Evolutionary conservation across 1,140 invertebrate species (phyloP).

Genomic region (Bactericera cockerelli): DNA sequence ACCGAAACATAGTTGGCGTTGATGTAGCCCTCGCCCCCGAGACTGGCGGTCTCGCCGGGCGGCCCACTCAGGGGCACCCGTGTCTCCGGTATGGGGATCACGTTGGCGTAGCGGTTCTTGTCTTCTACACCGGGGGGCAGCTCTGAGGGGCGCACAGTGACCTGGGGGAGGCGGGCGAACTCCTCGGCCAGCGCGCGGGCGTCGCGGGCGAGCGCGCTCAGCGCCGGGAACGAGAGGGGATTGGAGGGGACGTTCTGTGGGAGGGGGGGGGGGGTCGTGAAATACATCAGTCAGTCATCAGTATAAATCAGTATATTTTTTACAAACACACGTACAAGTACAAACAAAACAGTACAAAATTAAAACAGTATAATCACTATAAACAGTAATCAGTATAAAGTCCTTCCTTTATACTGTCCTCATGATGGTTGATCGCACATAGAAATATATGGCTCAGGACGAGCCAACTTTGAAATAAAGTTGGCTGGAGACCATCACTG

Average conservation of each 20-base stretch:
- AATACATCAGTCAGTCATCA: too few relatives aligned
- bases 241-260: conserved; percentile 47
- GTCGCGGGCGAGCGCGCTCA: conserved; percentile 46
- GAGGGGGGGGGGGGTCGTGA: too few relatives aligned
- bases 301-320: too few relatives aligned
- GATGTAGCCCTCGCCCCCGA: conserved; percentile 70
- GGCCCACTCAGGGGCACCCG: conserved; percentile 49
- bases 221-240: conserved; percentile 51
- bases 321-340: too few relatives aligned
- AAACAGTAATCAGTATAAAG: too few relatives aligned
- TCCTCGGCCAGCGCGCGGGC: conserved; percentile 56
- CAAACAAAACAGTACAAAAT: too few relatives aligned
- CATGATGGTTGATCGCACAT: too few relatives aligned
- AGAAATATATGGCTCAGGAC: too few relatives aligned
- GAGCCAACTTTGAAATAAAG: too few relatives aligned
- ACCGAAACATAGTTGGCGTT: conserved; percentile 81
- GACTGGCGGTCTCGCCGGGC: conserved; percentile 18
- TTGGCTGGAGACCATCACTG: too few relatives aligned
- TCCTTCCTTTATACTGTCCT: too few relatives aligned
- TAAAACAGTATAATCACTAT: too few relatives aligned
- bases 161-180: conserved; percentile 58
- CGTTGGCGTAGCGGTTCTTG: conserved; percentile 88
- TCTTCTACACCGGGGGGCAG: conserved; percentile 70
- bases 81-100: conserved; percentile 78
- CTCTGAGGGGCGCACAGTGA: conserved; percentile 59